Conservation (phyloP, 1,140 invertebrate genomes). For the Papilio polyxenes region DNA sequence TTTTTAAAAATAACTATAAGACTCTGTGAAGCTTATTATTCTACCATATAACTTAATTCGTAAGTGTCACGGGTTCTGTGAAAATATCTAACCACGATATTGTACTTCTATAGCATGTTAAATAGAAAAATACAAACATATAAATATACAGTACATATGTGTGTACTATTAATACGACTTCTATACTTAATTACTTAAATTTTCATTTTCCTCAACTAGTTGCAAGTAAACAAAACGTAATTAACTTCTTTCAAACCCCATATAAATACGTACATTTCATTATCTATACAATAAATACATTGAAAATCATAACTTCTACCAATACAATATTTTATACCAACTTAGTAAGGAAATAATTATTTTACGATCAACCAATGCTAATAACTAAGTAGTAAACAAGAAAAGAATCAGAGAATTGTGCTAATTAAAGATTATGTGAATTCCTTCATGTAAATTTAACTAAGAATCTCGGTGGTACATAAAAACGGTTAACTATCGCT, state of each 20-base stretch:
- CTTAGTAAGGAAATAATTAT: background rate
- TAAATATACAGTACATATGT: no score
- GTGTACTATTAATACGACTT: no score
- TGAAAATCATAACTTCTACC: background rate
- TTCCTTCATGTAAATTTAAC: slow-evolving; percentile 6
- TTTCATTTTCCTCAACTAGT: no score
- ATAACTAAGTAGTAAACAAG: slow-evolving; percentile 31
- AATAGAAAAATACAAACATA: no score
- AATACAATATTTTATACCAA: background rate
- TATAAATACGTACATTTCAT: no score
- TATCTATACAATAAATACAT: no score
- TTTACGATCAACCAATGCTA: background rate
- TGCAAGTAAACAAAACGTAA: no score
- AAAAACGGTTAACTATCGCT: slow-evolving; percentile 32
- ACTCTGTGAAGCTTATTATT: background rate
- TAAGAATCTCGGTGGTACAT: background rate
- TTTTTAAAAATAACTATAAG: slow-evolving; percentile 34
- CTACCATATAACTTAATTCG: background rate
- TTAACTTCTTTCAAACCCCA: no score
- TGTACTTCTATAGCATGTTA: no score
- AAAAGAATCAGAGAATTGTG: slow-evolving; percentile 20
- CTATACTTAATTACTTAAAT: no score
- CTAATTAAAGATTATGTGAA: slow-evolving; percentile 14
- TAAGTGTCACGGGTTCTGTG: background rate
- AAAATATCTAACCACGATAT: no score